Base-by-base conservation (phyloP, 2,888 invertebrate species). In the Cremastobaeus sp. region DNA sequence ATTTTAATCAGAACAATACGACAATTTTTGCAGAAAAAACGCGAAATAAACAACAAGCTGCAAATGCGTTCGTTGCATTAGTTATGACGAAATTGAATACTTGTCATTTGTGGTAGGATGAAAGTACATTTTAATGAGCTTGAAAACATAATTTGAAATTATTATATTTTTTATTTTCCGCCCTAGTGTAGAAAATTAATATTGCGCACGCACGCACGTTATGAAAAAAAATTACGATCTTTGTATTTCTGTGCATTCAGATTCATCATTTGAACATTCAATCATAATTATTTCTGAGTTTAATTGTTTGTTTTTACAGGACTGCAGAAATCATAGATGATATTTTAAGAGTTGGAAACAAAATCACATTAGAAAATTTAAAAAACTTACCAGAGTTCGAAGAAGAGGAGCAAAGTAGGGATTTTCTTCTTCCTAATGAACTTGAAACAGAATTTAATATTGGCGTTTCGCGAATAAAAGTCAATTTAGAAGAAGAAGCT, bases 11-110 rank as follows among this genome's bases (percentile, higher is more conserved):
- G 34, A 75, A 25, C 1, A 80, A 92, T 64, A 84, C 88, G 62
- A 74, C 72, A 43, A 89, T 89, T 69, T 92, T 92, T 82, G 89
- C 81, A 18, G 76, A 72, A 1, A 77, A 76, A 8, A 85, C 82
- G 0, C 78, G 82, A 2, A 78, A 83, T 52, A 86, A 81, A 0
- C 90, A 92, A 62, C 90, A 91, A 0, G 88, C 92, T 0, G 89
- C 90, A 3, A 89, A 89, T 0, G 91, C 92, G 0, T 82, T 92
- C 0, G 90, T 90, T 0, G 89, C 90, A 0, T 87, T 90, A 0
- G 90, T 90, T 14, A 91, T 92, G 92, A 88, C 91, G 0, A 88
- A 90, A 75, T 82, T 91, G 0, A 90, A 92, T 5, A 89, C 90
- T 3, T 89, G 91, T 0, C 89, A 89, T 41, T 88, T 90, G 2